These are phyloP conservation scores for sheep (Ovis aries) DNA, from an alignment of 2,113 vertebrate genomes.

Conservation along the genomic window DNA sequence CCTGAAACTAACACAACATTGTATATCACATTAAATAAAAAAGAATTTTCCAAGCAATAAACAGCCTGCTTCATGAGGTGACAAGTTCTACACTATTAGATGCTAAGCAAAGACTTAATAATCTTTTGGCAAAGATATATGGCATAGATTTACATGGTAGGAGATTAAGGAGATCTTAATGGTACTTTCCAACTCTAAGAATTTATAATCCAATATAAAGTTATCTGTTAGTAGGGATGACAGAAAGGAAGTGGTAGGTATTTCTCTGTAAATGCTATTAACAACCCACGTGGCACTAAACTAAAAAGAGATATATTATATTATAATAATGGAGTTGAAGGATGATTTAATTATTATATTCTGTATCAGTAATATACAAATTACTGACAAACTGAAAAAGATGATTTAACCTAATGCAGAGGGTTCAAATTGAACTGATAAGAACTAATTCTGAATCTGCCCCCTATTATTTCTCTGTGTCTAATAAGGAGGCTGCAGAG, in stretches of 20 bases:
- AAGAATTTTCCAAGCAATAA: not conserved
- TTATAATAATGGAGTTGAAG: not conserved
- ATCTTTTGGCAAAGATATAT: constrained; percentile 3
- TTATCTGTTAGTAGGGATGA: constrained; percentile 13
- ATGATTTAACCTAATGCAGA: not conserved
- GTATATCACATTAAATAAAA: not conserved
- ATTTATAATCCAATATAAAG: not conserved
- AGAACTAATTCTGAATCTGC: not conserved
- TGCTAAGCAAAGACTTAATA: not conserved
- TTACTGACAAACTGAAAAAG: constrained; percentile 2
- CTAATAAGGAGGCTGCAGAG: not conserved
- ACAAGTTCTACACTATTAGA: not conserved
- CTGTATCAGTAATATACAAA: not conserved
- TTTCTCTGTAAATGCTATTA: constrained; percentile 32
- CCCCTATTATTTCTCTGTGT: constrained; percentile 2
- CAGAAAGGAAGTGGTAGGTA: not conserved
- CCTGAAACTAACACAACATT: not conserved
- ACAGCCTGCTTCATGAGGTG: not conserved
- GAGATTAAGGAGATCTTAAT: constrained; percentile 7
- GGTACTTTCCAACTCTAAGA: not conserved
- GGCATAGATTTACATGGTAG: not conserved
- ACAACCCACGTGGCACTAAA: not conserved
- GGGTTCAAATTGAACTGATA: not conserved
- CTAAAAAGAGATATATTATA: not conserved
- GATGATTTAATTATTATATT: constrained; percentile 11